A percentile compares a stretch with the other conserved stretches of the same genome.
Evolutionary conservation across 2,113 vertebrate species (phyloP).

Genomic region (Shinisaurus crocodilurus): DNA sequence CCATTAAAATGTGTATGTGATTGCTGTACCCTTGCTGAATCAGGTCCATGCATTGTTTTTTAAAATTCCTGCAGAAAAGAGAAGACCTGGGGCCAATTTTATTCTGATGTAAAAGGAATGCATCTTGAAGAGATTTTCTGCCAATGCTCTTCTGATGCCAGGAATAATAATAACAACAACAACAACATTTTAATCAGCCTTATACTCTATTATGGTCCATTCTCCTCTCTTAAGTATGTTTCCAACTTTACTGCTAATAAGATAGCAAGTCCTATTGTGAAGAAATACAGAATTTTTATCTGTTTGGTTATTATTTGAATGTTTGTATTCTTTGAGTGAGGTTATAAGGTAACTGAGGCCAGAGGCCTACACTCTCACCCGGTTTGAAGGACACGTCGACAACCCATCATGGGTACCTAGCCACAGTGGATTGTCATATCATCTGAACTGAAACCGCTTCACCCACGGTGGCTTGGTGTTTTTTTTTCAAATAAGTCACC

Average conservation of each 20-base stretch:
- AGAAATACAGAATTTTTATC: too few species aligned
- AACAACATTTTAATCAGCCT: not conserved
- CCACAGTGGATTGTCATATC: too few species aligned
- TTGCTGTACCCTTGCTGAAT: conserved; percentile 32
- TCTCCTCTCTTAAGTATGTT: conserved; percentile 7
- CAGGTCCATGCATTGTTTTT: conserved; percentile 22
- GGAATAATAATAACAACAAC: conserved; percentile 15
- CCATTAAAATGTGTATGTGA: conserved; percentile 12
- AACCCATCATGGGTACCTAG: too few species aligned
- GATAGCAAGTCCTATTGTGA: conserved; percentile 26
- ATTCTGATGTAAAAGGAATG: conserved; percentile 12
- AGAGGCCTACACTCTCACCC: too few species aligned
- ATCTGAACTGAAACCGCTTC: too few species aligned
- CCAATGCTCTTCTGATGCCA: not conserved
- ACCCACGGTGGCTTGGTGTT: too few species aligned
- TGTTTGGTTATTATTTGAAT: too few species aligned
- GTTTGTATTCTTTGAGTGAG: too few species aligned
- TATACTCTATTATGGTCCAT: not conserved
- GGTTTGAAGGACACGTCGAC: too few species aligned
- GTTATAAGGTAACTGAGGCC: too few species aligned
- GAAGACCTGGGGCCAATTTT: conserved; percentile 27
- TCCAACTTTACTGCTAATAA: conserved; percentile 5
- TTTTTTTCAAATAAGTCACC: too few species aligned
- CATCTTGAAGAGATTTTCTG: conserved; percentile 15
- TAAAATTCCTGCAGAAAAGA: conserved; percentile 32